phyloP scores from a whole-genome alignment of 2,113 vertebrate species.

The Lepisosteus oculatus region DNA sequence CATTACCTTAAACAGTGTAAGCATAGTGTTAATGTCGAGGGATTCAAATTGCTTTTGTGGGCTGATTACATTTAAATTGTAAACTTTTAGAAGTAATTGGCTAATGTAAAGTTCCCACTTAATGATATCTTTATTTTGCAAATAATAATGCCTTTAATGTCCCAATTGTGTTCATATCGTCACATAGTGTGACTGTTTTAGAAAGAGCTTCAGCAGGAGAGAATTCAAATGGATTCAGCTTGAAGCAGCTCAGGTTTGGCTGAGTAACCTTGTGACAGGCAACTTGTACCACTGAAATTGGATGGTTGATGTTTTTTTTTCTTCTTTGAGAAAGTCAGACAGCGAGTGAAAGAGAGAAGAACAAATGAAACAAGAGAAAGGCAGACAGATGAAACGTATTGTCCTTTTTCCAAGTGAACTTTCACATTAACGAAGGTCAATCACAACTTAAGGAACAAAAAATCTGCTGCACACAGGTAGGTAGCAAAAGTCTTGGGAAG shows the following conservation, averaged over 20 bases:
- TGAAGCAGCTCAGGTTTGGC: neutral
- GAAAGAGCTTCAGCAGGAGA: neutral
- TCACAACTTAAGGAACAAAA: slow-evolving; percentile 23
- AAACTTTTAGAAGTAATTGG: neutral
- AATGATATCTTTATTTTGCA: neutral
- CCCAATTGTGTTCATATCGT: neutral
- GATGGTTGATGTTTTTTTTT: slow-evolving; percentile 10
- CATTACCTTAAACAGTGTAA: neutral
- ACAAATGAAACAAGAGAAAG: neutral
- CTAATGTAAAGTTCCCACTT: slow-evolving; percentile 11
- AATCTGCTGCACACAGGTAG: slow-evolving; percentile 5
- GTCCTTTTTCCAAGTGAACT: slow-evolving; percentile 24
- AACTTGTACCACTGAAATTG: slow-evolving; percentile 12
- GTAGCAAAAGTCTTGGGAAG: slow-evolving; percentile 18
- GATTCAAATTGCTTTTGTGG: neutral
- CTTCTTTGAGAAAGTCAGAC: slow-evolving; percentile 16
- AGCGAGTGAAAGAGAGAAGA: slow-evolving; percentile 23
- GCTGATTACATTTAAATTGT: too few species aligned
- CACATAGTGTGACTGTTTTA: too few species aligned
- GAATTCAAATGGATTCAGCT: neutral
- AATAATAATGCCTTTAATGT: neutral
- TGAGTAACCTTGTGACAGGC: slow-evolving; percentile 16
- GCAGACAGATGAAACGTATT: neutral
- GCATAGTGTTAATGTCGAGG: neutral
- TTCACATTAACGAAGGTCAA: slow-evolving; percentile 29